Evolutionary conservation across 2,797 vertebrate genomes (phyloP).

Genomic region (Philypnodon macrostomus): DNA sequence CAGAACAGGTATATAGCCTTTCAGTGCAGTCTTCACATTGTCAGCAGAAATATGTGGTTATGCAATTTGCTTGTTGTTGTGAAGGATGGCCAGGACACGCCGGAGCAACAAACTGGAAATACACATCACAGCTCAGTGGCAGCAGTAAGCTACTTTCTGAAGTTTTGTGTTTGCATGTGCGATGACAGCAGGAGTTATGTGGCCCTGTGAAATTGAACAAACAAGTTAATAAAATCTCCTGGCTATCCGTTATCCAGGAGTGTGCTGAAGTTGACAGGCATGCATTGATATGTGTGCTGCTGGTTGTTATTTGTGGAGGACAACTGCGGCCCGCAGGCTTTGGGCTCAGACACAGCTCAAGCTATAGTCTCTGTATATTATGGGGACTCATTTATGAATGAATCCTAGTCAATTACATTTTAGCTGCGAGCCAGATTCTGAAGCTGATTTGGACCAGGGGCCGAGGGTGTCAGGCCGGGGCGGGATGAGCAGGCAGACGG

Average conservation of each 20-base stretch:
- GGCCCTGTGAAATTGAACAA: constrained; percentile 69
- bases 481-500: constrained; percentile 43
- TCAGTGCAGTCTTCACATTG: constrained; percentile 34
- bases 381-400: constrained; percentile 38
- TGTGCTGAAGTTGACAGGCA: constrained; percentile 55
- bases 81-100: constrained; percentile 47
- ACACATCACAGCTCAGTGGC: constrained; percentile 27
- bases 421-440: constrained; percentile 13
- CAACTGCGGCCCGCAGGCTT: constrained; percentile 27
- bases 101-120: constrained; percentile 49
- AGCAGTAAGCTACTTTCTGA: constrained; percentile 19
- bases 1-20: constrained; percentile 53
- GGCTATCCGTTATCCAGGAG: constrained; percentile 54
- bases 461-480: constrained; percentile 21
- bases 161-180: constrained; percentile 20
- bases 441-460: constrained; percentile 21
- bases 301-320: constrained; percentile 55
- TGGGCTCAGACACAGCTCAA: constrained; percentile 31
- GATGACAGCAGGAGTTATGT: constrained; percentile 60
- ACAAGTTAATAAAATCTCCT: constrained; percentile 68
- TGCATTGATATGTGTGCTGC: constrained; percentile 46
- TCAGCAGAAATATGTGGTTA: constrained; percentile 38
- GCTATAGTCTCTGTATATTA: constrained; percentile 21
- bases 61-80: constrained; percentile 33
- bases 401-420: constrained; percentile 16